A percentile compares a stretch with the other conserved stretches of the same genome.
These are phyloP conservation scores for Xanthorhoe spadicearia DNA, from an alignment of 2,888 invertebrate species.

Conservation along the genomic window DNA sequence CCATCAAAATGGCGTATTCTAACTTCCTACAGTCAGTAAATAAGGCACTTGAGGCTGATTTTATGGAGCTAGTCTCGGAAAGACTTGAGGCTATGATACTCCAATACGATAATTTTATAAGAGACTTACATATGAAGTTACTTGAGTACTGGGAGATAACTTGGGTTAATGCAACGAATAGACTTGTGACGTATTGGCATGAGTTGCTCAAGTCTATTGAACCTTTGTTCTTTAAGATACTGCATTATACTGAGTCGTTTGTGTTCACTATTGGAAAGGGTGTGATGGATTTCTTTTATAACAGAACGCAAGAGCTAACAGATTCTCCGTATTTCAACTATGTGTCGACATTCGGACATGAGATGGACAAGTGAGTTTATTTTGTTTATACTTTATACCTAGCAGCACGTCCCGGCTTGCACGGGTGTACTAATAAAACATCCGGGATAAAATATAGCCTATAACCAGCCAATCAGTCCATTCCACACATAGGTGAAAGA, in stretches of 20 bases:
- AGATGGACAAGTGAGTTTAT: slow-evolving; percentile 86
- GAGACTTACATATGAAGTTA: slow-evolving; percentile 88
- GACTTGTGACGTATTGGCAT: slow-evolving; percentile 89
- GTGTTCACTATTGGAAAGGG: slow-evolving; percentile 90
- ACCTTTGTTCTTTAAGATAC: slow-evolving; percentile 90
- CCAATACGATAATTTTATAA: slow-evolving; percentile 91
- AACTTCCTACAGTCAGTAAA: slow-evolving; percentile 88
- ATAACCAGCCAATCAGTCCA: too few species aligned
- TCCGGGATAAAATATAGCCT: too few species aligned
- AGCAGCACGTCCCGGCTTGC: too few species aligned
- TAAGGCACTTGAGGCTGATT: slow-evolving; percentile 89
- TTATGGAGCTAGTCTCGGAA: slow-evolving; percentile 88
- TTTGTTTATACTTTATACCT: not conserved
- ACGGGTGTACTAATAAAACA: too few species aligned
- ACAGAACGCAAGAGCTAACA: slow-evolving; percentile 90
- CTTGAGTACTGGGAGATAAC: slow-evolving; percentile 89
- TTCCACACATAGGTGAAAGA: too few species aligned
- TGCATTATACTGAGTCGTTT: slow-evolving; percentile 90
- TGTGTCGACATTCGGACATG: slow-evolving; percentile 91
- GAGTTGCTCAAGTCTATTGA: slow-evolving; percentile 89
- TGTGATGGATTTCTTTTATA: slow-evolving; percentile 91
- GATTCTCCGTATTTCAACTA: slow-evolving; percentile 92
- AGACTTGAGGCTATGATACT: slow-evolving; percentile 88
- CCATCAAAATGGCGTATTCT: slow-evolving; percentile 88
- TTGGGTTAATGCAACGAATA: slow-evolving; percentile 88